A percentile compares a stretch with the other conserved stretches of the same genome.
phyloP scores from a whole-genome alignment of 2,113 vertebrate genomes.

The Calidris pugnax region DNA sequence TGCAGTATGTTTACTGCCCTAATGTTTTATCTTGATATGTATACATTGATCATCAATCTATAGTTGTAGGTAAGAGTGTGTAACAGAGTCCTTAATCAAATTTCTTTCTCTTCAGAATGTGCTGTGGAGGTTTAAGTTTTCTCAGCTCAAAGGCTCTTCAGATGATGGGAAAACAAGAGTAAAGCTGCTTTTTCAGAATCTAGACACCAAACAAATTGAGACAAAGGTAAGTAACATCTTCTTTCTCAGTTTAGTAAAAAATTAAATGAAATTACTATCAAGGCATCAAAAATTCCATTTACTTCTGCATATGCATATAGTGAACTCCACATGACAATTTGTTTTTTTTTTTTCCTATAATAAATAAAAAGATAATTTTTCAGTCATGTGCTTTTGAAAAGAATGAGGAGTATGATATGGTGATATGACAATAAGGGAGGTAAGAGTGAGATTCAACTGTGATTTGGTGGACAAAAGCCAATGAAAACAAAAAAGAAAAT shows the following conservation, averaged over 20 bases:
- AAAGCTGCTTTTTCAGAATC: slow-evolving; percentile 90
- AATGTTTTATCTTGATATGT: neutral
- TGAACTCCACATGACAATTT: neutral
- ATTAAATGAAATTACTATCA: neutral
- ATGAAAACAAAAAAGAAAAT: neutral
- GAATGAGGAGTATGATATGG: neutral
- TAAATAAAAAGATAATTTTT: neutral
- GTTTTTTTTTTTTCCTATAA: neutral
- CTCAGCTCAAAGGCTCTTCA: slow-evolving; percentile 94
- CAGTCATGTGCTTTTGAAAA: neutral
- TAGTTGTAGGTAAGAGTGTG: neutral
- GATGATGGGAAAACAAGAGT: slow-evolving; percentile 91
- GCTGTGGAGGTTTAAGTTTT: slow-evolving; percentile 93
- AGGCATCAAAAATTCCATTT: neutral
- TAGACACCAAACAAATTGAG: slow-evolving; percentile 91
- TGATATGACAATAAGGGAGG: neutral
- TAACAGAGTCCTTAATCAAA: neutral
- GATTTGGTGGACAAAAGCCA: neutral
- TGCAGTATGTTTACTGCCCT: neutral
- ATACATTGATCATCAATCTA: neutral
- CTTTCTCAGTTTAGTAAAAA: neutral
- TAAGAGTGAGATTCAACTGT: neutral
- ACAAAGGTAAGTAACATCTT: slow-evolving; percentile 83
- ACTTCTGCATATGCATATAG: neutral
- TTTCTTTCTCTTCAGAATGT: slow-evolving; percentile 74